Base-by-base conservation (phyloP, 2,888 invertebrate genomes). In the Scaptomyza cyrtandrae region DNA sequence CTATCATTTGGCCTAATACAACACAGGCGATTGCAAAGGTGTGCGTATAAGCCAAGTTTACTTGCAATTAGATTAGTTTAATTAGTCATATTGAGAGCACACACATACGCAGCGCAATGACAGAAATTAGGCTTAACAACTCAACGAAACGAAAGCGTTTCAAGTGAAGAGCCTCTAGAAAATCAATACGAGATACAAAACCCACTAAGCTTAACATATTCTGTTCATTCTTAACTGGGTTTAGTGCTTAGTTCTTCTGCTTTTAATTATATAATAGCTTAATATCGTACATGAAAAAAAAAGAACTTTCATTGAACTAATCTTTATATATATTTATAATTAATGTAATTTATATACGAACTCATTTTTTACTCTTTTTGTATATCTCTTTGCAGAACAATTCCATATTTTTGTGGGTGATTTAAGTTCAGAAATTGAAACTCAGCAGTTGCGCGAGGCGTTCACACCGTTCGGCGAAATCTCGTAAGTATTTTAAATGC, bases 361-460 rank as follows among this genome's bases (percentile, higher is more conserved):
- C 43, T 55, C 16, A 29, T 45, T 13, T 11, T 49, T 43, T 59
- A 13, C 14, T 14, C 3, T 16, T 16, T 41, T 4, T 41, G 16
- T 41, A 16, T 41, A 4, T 37, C 45, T 66, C 39, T 46, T 96
- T 96, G 37, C 96, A 97, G 97, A 99, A 93, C 99, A 99, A 93
- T 98, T 98, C 93, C 99, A 99, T 95, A 99, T 99, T 94, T 99
- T 99, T 93, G 99, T 99, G 78, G 99, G 99, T 43, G 99, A 99
- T 93, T 94, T 99, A 88, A 99, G 99, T 93, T 98, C 99, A 66
- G 99, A 99, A 93, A 98, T 99, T 84, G 99, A 99, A 94, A 98
- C 98, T 83, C 98, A 98, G 93, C 97, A 98, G 90, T 94, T 99
- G 88, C 95, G 97, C 91, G 99, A 99, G 92, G 99, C 99, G 56